A percentile compares a stretch with the other conserved stretches of the same genome.
Conservation (phyloP, 2,113 vertebrate species). For the Platysteira castanea region DNA sequence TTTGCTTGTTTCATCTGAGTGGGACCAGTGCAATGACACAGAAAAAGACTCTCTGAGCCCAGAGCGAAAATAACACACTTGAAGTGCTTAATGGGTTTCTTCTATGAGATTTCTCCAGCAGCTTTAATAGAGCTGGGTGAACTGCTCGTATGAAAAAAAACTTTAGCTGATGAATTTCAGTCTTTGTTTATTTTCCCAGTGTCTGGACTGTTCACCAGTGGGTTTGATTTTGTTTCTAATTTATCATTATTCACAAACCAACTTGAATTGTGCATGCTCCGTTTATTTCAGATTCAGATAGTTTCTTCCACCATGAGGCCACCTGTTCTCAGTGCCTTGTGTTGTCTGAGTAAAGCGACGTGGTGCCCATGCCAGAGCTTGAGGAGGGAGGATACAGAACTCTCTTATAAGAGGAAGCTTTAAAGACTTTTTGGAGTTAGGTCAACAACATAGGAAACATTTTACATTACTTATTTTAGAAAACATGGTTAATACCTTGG, state of each 20-base stretch:
- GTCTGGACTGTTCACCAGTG: neutral
- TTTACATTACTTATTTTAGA: neutral
- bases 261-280: rapidly evolving
- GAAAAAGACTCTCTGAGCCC: slow-evolving; percentile 48
- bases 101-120: slow-evolving; percentile 41
- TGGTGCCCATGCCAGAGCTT: neutral
- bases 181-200: neutral
- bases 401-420: neutral
- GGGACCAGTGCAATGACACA: slow-evolving; percentile 44
- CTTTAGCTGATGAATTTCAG: neutral
- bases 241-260: neutral
- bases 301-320: neutral
- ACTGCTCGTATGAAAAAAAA: neutral
- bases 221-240: neutral
- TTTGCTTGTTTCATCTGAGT: slow-evolving; percentile 58
- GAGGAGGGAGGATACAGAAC: neutral
- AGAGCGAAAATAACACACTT: slow-evolving; percentile 56
- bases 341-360: rapidly evolving
- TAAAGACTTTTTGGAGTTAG: neutral
- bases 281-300: neutral
- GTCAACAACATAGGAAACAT: neutral
- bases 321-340: neutral
- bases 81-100: slow-evolving; percentile 58
- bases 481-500: neutral
- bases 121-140: slow-evolving; percentile 43